A percentile compares a stretch with the other conserved stretches of the same genome.
Evolutionary conservation across 2,888 invertebrate genomes (phyloP).

Genomic region (Dynastes hyllus): DNA sequence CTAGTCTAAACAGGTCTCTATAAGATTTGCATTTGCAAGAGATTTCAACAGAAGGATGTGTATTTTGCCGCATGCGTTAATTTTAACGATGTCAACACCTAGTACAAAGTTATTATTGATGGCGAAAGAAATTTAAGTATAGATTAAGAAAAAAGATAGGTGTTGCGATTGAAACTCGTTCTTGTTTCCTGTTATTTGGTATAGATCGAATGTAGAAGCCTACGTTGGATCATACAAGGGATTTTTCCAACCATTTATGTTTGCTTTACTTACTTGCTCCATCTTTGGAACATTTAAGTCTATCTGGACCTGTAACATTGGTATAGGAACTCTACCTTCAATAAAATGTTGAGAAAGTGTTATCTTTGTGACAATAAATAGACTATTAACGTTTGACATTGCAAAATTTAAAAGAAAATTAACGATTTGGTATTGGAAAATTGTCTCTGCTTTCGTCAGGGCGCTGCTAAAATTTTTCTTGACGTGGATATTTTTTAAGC

Average conservation of each 20-base stretch:
- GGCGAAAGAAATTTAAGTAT: not conserved
- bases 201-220: conserved; percentile 17
- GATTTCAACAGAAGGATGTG: not conserved
- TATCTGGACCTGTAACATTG: conserved; percentile 74
- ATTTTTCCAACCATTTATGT: conserved; percentile 16
- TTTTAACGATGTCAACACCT: conserved; percentile 12
- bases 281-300: conserved; percentile 74
- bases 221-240: conserved; percentile 21
- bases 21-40: not conserved
- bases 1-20: not conserved
- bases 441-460: too few species aligned
- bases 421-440: too few species aligned
- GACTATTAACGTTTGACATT: not conserved
- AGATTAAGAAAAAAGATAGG: conserved; percentile 13
- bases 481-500: too few species aligned
- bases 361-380: conserved; percentile 23
- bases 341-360: conserved; percentile 13
- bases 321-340: conserved; percentile 35
- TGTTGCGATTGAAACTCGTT: not conserved
- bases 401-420: too few species aligned
- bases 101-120: conserved; percentile 20
- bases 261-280: conserved; percentile 75
- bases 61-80: conserved; percentile 9
- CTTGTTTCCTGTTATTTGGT: conserved; percentile 31
- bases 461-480: too few species aligned